Evolutionary conservation across 1,140 invertebrate genomes (phyloP), one percentile per base, ranked within the genome.

Genomic region (Hirudo medicinalis): DNA sequence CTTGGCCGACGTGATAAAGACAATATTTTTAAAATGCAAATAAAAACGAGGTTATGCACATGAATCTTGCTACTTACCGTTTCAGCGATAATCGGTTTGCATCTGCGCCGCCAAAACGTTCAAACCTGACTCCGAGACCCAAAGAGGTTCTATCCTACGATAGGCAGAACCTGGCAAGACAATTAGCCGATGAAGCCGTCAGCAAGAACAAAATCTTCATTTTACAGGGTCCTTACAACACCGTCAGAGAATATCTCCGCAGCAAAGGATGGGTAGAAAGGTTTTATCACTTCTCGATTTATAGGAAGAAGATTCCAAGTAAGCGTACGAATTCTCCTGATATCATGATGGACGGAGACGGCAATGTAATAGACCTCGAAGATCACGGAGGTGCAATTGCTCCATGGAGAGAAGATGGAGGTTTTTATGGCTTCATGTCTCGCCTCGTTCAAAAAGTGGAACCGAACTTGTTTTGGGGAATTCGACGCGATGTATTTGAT

Each of bases 381-480:
- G 71, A 75, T n/a, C 49, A 82, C 71, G 78, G 80, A 66, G 79
- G 78, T 8, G 78, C 76, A 71, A 76, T 80, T 71, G 76, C 79
- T 11, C 82, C 82, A 22, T 83, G 82, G 82, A 81, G 82, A 75
- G 82, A 83, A 74, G 81, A 83, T 13, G 78, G 80, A 77, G 82
- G 82, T 22, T 77, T 82, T 25, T 83, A 82, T 77, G 82, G 82
- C 27, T 81, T 82, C 74, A 76, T 81, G 77, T 82, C 81, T 43
- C 78, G 84, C n/a, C 78, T 85, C 36, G 78, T 84, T 13, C 75
- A 80, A 71, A 83, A 85, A 74, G 78, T 80, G 40, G 78, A 87
- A 0, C 88, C 91, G 4, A 89, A 91, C 76, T 91, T 94, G 75
- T 85, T 93, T 57, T 95, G 91, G 91, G 91, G 90, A 29, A 87